These are phyloP conservation scores for Isichthys henryi DNA, from an alignment of 2,113 vertebrate species.

Conservation along the genomic window DNA sequence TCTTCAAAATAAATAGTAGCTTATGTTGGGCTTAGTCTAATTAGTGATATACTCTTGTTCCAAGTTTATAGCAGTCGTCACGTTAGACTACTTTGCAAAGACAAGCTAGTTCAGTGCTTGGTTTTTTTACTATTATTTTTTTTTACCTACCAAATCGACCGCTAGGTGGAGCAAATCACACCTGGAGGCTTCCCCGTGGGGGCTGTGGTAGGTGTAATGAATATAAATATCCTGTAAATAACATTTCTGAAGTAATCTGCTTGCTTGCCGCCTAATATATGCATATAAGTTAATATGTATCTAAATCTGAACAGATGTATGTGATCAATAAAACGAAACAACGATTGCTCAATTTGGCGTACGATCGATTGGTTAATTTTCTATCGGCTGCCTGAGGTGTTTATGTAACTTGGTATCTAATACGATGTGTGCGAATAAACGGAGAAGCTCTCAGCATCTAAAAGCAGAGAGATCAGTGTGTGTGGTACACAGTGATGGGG, in stretches of 20 bases:
- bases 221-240: background rate
- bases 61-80: background rate
- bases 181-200: background rate
- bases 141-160: background rate
- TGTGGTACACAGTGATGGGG: background rate
- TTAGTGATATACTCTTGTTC: background rate
- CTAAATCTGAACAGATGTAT: background rate
- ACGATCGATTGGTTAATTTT: background rate
- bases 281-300: background rate
- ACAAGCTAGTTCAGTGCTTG: background rate
- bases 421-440: background rate
- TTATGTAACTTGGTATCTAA: background rate
- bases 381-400: background rate
- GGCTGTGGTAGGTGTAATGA: background rate
- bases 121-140: background rate
- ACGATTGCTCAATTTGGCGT: background rate
- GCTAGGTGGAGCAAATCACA: constrained; percentile 6
- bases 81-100: background rate
- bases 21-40: background rate
- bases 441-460: background rate
- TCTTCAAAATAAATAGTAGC: background rate
- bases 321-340: background rate
- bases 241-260: background rate
- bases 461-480: background rate
- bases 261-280: background rate